Evolutionary conservation across 1,140 invertebrate genomes (phyloP).

Genomic region (Muscidifurax raptorellus): DNA sequence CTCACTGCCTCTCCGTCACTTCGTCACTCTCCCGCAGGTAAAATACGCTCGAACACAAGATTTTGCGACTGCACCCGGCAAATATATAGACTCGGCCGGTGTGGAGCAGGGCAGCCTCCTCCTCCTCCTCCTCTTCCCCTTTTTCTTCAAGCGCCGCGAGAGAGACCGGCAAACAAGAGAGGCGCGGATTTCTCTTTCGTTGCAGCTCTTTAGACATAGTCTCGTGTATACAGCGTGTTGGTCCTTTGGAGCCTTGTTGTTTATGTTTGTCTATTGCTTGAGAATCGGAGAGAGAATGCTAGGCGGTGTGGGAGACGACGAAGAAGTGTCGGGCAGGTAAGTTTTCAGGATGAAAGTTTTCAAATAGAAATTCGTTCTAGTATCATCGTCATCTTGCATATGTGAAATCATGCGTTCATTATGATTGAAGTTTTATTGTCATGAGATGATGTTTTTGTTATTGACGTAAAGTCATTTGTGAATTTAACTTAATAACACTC

Average conservation of each 20-base stretch:
- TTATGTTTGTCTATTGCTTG: too few relatives aligned
- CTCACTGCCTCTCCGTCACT: neutral
- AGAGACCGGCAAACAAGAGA: neutral
- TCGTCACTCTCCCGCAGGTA: neutral
- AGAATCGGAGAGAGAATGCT: too few relatives aligned
- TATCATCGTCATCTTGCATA: too few relatives aligned
- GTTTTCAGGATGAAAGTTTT: too few relatives aligned
- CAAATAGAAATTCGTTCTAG: too few relatives aligned
- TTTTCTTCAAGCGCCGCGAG: neutral
- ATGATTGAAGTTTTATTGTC: too few relatives aligned
- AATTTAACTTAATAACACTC: too few relatives aligned
- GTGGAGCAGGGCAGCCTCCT: neutral
- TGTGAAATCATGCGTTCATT: too few relatives aligned
- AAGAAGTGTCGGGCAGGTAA: too few relatives aligned
- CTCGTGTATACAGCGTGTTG: neutral
- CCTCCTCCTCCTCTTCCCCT: slow-evolving; percentile 2
- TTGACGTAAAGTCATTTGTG: too few relatives aligned
- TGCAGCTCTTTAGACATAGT: neutral
- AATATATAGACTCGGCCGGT: slow-evolving; percentile 42
- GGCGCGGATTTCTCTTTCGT: neutral
- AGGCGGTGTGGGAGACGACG: too few relatives aligned
- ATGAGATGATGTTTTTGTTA: too few relatives aligned
- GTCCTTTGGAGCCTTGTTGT: neutral
- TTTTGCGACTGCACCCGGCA: neutral
- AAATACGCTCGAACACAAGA: slow-evolving; percentile 29